A percentile compares a stretch with the other conserved stretches of the same genome.
These are phyloP conservation scores for Trachelus stipa DNA, from an alignment of 2,888 invertebrate genomes.

Conservation along the genomic window DNA sequence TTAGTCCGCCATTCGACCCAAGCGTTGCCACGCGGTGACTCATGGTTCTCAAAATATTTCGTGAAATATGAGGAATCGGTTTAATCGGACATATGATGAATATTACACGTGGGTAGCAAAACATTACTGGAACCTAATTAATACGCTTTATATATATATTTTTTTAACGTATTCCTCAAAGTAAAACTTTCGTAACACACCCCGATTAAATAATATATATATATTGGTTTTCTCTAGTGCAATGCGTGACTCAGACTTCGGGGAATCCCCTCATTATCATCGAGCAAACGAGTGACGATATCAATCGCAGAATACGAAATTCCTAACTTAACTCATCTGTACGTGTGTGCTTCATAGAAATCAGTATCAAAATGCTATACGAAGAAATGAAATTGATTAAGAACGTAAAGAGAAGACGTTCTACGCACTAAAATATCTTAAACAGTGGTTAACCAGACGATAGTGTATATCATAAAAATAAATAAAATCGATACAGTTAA, in stretches of 20 bases:
- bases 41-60: background rate
- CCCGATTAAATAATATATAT: background rate
- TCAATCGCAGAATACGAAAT: slow-evolving; percentile 17
- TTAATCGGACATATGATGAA: background rate
- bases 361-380: background rate
- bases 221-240: background rate
- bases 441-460: background rate
- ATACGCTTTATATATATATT: background rate
- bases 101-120: background rate
- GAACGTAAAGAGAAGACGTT: background rate
- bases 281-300: slow-evolving; percentile 11
- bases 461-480: background rate
- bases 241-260: slow-evolving; percentile 2
- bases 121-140: background rate
- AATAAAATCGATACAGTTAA: background rate
- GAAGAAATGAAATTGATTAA: background rate
- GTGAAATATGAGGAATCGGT: background rate
- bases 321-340: background rate
- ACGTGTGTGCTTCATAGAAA: background rate
- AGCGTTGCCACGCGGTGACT: background rate
- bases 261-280: slow-evolving; percentile 21
- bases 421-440: background rate
- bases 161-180: background rate
- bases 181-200: background rate
- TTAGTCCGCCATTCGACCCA: background rate